Evolutionary conservation across 2,797 vertebrate species (phyloP).

Genomic region (Psittacula echo): DNA sequence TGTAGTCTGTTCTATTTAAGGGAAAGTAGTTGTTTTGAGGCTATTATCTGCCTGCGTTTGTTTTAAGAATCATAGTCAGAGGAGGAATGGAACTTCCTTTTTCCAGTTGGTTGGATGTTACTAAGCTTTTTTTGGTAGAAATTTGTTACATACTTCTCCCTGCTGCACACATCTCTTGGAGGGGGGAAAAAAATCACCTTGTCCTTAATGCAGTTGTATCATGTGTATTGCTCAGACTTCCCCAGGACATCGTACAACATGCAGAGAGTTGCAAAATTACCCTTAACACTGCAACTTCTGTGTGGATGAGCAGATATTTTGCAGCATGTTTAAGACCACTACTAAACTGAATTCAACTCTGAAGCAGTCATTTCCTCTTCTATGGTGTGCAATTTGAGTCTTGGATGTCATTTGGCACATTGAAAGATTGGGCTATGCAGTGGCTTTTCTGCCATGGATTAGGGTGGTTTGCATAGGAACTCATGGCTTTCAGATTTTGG

Average conservation of each 20-base stretch:
- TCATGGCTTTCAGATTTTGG: neutral
- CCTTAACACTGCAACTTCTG: neutral
- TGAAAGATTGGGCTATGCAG: neutral
- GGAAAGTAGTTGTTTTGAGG: neutral
- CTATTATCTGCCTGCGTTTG: conserved; percentile 2
- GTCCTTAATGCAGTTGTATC: neutral
- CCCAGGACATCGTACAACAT: neutral
- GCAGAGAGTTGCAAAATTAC: neutral
- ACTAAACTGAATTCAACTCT: neutral
- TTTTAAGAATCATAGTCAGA: neutral
- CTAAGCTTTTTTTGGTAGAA: neutral
- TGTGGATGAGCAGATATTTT: neutral
- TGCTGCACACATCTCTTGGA: neutral
- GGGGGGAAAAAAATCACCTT: neutral
- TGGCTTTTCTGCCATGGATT: neutral
- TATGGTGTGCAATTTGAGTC: neutral
- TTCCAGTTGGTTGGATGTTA: neutral
- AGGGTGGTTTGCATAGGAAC: neutral
- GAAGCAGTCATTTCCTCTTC: neutral
- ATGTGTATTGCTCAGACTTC: neutral
- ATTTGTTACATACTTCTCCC: neutral
- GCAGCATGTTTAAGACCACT: neutral
- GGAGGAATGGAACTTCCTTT: conserved; percentile 32
- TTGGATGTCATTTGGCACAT: neutral
- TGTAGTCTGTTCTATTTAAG: conserved; percentile 8